Percentiles rank a stretch among this genome's conserved stretches.
These are phyloP conservation scores for Microtus oregoni DNA, from an alignment of 2,113 vertebrate species.

Conservation along the genomic window DNA sequence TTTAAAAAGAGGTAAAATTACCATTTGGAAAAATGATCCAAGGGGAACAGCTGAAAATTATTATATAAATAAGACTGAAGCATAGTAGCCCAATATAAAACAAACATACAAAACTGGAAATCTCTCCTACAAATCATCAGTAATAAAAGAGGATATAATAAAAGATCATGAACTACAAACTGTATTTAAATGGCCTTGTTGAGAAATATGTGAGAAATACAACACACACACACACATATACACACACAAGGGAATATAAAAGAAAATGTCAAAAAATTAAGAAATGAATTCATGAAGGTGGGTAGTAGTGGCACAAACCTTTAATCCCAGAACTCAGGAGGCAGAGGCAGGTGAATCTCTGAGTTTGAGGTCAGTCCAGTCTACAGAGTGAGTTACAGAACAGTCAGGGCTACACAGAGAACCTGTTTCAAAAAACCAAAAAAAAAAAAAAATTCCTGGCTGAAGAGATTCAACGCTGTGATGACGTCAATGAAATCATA, in stretches of 20 bases:
- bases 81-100: slow-evolving; percentile 34
- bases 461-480: background rate
- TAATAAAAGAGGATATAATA: slow-evolving; percentile 38
- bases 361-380: background rate
- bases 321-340: background rate
- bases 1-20: slow-evolving; percentile 47
- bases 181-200: background rate
- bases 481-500: background rate
- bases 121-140: background rate
- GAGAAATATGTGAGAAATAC: background rate
- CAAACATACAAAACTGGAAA: slow-evolving; percentile 30
- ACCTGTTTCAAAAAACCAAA: background rate
- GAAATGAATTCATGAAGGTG: background rate
- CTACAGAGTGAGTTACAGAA: background rate
- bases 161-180: slow-evolving; percentile 41
- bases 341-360: background rate
- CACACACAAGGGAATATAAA: too few species aligned
- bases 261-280: background rate
- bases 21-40: slow-evolving; percentile 11
- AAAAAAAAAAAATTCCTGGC: background rate
- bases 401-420: background rate
- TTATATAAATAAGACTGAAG: slow-evolving; percentile 33
- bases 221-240: background rate
- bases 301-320: background rate
- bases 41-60: slow-evolving; percentile 16